Evolutionary conservation across 2,113 vertebrate genomes (phyloP).

Genomic region (Columba janthina): DNA sequence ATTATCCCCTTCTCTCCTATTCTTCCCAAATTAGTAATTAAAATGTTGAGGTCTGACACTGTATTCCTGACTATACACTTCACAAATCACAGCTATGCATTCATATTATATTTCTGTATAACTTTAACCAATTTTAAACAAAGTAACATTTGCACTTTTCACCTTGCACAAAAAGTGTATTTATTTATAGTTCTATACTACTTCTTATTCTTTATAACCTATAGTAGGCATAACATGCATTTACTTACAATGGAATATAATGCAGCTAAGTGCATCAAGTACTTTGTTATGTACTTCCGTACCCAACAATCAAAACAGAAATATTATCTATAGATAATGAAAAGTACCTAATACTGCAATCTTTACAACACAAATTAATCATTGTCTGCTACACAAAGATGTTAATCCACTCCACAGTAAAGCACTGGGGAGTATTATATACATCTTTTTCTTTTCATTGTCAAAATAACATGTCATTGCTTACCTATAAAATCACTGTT

Average conservation of each 20-base stretch:
- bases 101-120: not conserved
- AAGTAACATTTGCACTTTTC: not conserved
- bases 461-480: not conserved
- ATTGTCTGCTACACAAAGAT: not conserved
- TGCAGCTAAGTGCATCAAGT: not conserved
- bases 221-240: not conserved
- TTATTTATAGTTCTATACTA: not conserved
- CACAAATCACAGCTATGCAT: not conserved
- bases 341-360: not conserved
- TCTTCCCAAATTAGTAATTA: not conserved
- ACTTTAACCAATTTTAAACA: not conserved
- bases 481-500: not conserved
- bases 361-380: not conserved
- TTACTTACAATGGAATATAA: not conserved
- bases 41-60: not conserved
- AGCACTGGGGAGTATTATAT: not conserved
- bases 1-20: not conserved
- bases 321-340: not conserved
- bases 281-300: not conserved
- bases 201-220: not conserved
- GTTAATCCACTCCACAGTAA: not conserved
- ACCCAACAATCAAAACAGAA: not conserved
- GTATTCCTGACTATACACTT: not conserved
- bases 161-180: not conserved
- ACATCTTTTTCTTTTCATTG: not conserved